Conservation (phyloP, 2,797 vertebrate species). For the Etheostoma nigrum region DNA sequence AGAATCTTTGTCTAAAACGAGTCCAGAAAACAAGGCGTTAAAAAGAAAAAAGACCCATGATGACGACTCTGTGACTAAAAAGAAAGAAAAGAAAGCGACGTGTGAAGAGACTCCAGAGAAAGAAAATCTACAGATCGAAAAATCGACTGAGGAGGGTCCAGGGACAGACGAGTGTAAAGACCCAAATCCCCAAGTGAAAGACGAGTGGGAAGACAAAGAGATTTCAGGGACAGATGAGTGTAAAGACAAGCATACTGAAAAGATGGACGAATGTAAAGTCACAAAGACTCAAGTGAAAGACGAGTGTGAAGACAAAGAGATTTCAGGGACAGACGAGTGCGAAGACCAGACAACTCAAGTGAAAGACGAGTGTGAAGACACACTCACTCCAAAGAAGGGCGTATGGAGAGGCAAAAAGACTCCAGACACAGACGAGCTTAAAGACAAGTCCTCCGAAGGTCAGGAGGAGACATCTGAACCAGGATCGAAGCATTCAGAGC, state of each 20-base stretch:
- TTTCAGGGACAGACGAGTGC: neutral
- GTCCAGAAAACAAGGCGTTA: neutral
- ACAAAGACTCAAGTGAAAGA: no score
- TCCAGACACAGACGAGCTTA: neutral
- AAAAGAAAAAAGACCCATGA: slow-evolving; percentile 4
- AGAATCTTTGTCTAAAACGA: neutral
- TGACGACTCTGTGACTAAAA: neutral
- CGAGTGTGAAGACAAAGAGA: neutral
- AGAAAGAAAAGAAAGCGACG: neutral
- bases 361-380: neutral
- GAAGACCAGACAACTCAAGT: neutral
- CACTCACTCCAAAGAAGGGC: no score
- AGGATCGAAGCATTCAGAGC: neutral
- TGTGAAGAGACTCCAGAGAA: neutral
- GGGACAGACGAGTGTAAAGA: neutral
- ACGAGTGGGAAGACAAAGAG: neutral
- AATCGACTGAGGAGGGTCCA: no score
- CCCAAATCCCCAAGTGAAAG: no score
- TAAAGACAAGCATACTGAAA: neutral
- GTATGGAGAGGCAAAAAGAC: neutral
- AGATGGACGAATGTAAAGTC: neutral
- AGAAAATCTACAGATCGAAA: neutral
- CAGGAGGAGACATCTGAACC: neutral
- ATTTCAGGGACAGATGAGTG: neutral
- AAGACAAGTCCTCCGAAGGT: no score